phyloP scores from a whole-genome alignment of 1,140 invertebrate species.

The Rhizoglyphus robini region DNA sequence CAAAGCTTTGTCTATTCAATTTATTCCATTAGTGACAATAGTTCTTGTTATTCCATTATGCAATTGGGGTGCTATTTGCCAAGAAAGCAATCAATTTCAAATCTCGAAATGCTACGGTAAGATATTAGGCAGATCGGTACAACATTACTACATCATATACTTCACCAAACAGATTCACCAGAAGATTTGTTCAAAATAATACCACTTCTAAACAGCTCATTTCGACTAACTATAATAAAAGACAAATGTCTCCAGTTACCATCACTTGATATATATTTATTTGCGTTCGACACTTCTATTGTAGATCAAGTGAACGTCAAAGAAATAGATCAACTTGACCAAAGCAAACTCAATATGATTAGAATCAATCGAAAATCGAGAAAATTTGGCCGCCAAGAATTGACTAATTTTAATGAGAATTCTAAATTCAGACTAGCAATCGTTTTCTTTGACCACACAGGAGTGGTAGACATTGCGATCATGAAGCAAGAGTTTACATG shows the following conservation, averaged over 20 bases:
- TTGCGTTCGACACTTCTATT: not conserved
- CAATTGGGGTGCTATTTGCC: too few species aligned
- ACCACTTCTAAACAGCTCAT: not conserved
- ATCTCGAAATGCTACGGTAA: too few species aligned
- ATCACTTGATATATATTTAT: not conserved
- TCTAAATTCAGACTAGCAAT: not conserved
- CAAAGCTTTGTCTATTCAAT: too few species aligned
- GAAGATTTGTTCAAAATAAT: not conserved
- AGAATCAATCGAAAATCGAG: not conserved
- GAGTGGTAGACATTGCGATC: not conserved
- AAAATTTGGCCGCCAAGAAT: not conserved
- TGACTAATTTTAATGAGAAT: not conserved
- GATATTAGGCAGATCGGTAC: too few species aligned
- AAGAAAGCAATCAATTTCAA: too few species aligned
- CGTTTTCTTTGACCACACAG: constrained; percentile 11
- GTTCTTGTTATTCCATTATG: too few species aligned
- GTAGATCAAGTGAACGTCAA: not conserved
- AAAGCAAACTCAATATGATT: not conserved
- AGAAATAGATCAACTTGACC: constrained; percentile 6
- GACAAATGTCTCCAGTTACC: constrained; percentile 1
- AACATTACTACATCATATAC: too few species aligned
- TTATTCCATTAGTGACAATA: too few species aligned
- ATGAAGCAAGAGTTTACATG: not conserved
- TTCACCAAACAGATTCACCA: constrained; percentile 1
- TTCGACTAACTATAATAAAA: not conserved